Evolutionary conservation across 35 echinoderm and acorn worm species (phyloP), one percentile per base, ranked within the genome.

Genomic region (Heliocidaris tuberculata): DNA sequence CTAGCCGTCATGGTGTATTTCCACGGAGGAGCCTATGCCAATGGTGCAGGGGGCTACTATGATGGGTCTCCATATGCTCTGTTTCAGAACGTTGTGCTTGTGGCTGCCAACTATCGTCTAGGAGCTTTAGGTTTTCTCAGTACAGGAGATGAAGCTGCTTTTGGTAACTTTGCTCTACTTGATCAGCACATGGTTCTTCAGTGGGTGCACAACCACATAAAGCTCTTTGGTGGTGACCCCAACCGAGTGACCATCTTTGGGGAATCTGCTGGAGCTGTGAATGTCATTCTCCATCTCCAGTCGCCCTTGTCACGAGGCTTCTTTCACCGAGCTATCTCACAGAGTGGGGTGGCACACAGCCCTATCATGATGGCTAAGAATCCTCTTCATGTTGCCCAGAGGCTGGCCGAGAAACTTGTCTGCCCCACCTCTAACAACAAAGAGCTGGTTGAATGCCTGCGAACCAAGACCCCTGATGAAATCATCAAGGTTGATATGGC

Each of bases 181-280:
- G 98, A 99, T 90, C 98, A 99, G 60, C 90, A 95, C 13, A 86
- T 97, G 52, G 98, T 96, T 16, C 78, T 97, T 7, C 93, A 88
- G 48, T 99, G 98, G 98, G 94, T 99, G 4, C 95, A 96, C 85
- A 88, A 93, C 48, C 96, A 99, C 92, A 99, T 99, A 49, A 93
- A 95, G 11, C 31, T 90, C 31, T 99, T 99, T 95, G 98, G 98
- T 54, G 98, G 98, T 54, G 95, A 97, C 86, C 93, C 90, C 35
- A 54, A 94, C 13, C 49, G 90, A 24, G 90, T 99, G 24, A 97
- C 98, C 48, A 96, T 99, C 60, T 90, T 97, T 96, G 97, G 98
- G 1, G 97, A 97, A 54, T 99, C 98, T 12, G 94, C 97, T 29
- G 98, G 98, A 15, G 98, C 92, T 13, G 95, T 99, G 86, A 95